Percentiles rank a stretch among this genome's conserved stretches.
These are phyloP conservation scores for Aramus guarauna DNA, from an alignment of 2,113 vertebrate species.

Conservation along the genomic window DNA sequence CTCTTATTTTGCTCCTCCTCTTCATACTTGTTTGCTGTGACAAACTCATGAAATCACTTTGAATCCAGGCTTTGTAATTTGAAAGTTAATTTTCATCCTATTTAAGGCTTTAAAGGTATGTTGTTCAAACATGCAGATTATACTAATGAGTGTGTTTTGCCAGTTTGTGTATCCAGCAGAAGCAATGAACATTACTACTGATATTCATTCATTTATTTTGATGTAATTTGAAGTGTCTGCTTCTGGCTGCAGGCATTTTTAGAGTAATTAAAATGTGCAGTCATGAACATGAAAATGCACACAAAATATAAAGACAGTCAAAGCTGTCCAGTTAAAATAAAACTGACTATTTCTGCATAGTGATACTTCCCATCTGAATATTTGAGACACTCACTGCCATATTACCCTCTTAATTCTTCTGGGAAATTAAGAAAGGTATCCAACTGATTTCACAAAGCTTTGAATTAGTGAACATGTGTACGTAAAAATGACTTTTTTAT, in stretches of 20 bases:
- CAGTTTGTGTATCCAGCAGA: background rate
- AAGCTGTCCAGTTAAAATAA: background rate
- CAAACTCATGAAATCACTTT: background rate
- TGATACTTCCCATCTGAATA: background rate
- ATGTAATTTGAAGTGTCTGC: background rate
- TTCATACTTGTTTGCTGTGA: background rate
- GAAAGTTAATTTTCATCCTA: background rate
- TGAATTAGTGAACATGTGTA: background rate
- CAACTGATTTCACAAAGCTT: background rate
- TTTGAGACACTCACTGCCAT: background rate
- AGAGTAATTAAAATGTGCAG: background rate
- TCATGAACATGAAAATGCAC: background rate
- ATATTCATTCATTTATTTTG: background rate
- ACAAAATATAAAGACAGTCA: background rate
- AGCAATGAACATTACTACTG: background rate
- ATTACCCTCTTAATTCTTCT: background rate
- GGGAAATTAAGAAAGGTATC: background rate
- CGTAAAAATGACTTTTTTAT: background rate
- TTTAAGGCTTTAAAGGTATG: background rate
- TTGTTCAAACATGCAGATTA: background rate
- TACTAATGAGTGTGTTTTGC: background rate
- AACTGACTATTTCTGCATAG: background rate
- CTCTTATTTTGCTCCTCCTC: background rate
- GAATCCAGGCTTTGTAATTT: background rate
- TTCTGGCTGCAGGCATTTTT: background rate